A percentile compares a stretch with the other conserved stretches of the same genome.
Conservation (phyloP, 2,113 vertebrate species). For the Polyodon spathula region DNA sequence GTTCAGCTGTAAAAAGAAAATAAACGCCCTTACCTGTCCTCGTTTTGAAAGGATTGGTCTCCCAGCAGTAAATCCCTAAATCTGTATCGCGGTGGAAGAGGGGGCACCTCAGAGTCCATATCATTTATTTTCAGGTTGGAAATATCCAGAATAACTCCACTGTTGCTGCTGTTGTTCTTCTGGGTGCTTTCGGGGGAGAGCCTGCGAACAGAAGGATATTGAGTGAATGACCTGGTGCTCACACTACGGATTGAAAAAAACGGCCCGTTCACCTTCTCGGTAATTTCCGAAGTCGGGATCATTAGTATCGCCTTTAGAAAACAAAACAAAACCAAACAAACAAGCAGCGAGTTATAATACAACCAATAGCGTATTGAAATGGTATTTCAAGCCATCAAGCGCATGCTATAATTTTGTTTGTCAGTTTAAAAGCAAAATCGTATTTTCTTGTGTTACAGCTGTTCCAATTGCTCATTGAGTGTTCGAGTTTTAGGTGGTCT, state of each 20-base stretch:
- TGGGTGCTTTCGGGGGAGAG: conserved; percentile 51
- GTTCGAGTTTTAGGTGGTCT: no score
- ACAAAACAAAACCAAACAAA: no score
- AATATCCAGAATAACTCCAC: conserved; percentile 70
- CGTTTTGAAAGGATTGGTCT: conserved; percentile 83
- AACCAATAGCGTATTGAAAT: no score
- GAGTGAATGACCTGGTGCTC: conserved; percentile 5
- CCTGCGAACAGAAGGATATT: conserved; percentile 43
- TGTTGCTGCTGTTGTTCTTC: conserved; percentile 60
- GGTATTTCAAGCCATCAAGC: no score
- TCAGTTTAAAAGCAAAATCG: no score
- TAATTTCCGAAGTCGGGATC: not conserved
- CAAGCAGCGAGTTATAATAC: no score
- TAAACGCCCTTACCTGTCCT: conserved; percentile 73
- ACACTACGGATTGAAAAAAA: conserved; percentile 17
- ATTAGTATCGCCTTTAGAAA: not conserved
- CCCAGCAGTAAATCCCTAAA: conserved; percentile 90
- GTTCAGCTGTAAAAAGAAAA: not conserved
- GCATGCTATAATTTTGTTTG: no score
- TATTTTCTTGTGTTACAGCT: no score
- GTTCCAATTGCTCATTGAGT: no score
- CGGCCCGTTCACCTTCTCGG: not conserved
- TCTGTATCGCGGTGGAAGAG: conserved; percentile 84
- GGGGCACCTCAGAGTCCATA: conserved; percentile 80
- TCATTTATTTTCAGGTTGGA: conserved; percentile 74